Percentiles rank a stretch among this genome's conserved stretches.
These are phyloP conservation scores for Athalia circularis DNA, from an alignment of 2,888 invertebrate genomes.

Conservation along the genomic window DNA sequence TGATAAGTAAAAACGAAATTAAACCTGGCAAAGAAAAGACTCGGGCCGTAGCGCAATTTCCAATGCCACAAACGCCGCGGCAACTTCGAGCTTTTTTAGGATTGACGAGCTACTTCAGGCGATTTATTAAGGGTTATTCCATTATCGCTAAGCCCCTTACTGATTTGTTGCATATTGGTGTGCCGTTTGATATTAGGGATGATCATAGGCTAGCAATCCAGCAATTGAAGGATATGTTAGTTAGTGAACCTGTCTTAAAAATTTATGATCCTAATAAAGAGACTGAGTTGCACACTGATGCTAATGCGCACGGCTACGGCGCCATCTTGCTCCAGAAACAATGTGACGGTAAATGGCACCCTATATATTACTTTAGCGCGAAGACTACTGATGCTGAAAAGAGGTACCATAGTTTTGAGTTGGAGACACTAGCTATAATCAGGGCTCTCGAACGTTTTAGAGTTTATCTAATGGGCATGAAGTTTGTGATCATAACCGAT, in stretches of 20 bases:
- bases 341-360: neutral
- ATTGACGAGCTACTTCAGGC: conserved; percentile 37
- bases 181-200: conserved; percentile 34
- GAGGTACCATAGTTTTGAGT: conserved; percentile 7
- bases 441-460: conserved; percentile 5
- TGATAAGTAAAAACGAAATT: neutral
- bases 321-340: conserved; percentile 49
- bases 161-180: conserved; percentile 43
- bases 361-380: conserved; percentile 11
- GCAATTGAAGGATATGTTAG: conserved; percentile 34
- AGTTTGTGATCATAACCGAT: conserved; percentile 6
- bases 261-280: conserved; percentile 51
- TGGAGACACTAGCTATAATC: neutral
- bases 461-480: neutral
- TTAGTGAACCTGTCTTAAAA: conserved; percentile 52
- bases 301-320: conserved; percentile 50
- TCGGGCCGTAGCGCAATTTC: conserved; percentile 14
- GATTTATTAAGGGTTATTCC: conserved; percentile 40
- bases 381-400: neutral
- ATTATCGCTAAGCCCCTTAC: conserved; percentile 44
- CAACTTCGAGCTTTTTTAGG: conserved; percentile 77
- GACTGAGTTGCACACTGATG: conserved; percentile 53
- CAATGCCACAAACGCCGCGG: conserved; percentile 61
- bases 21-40: conserved; percentile 8
- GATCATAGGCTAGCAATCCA: conserved; percentile 39